Evolutionary conservation across 2,797 vertebrate genomes (phyloP), one percentile per base, ranked within the genome.

Genomic region (Smutsia gigantea): DNA sequence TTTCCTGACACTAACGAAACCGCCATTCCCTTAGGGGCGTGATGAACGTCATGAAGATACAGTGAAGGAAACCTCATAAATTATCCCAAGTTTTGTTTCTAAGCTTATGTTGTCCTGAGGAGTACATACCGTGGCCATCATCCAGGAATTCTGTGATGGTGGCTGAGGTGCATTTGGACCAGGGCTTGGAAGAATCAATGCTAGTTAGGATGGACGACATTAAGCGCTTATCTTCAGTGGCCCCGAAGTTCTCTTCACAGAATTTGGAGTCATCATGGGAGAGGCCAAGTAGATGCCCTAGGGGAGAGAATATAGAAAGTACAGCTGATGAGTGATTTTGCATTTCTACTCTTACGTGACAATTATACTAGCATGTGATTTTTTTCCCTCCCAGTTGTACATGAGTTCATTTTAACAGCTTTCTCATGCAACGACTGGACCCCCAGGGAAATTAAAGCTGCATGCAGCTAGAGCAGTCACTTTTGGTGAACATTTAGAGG

Each of bases 201-300:
- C 99, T 99, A 75, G 99, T 99, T 82, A 99, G 98, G 95, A 99
- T 99, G 97, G 99, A 99, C 17, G 99, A 99, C 99, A 99, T 99
- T 85, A 99, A 99, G 25, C 99, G 99, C 96, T 99, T 99, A 98
- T 99, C 99, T 94, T 99, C 99, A 74, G 98, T 99, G 77, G 99
- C 99, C 31, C 99, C 99, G 31, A 99, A 99, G 25, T 99, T 99
- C 94, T 99, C 99, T 98, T 99, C 99, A 68, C 99, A 99, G 98
- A 99, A 99, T 98, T 99, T 99, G 69, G 99, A 99, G 98, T 99
- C 99, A 0, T 99, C 99, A 10, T 99, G 99, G 81, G 99, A 99
- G 97, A 99, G 98, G n/a, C 99, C 99, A 71, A 99, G 99, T 59
- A 99, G 99, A 96, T 99, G 99, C 55, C 99, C 99, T 99, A 95